A percentile compares a stretch with the other conserved stretches of the same genome.
phyloP scores from a whole-genome alignment of 2,113 vertebrate genomes.

The Apistogramma diplotaenia region DNA sequence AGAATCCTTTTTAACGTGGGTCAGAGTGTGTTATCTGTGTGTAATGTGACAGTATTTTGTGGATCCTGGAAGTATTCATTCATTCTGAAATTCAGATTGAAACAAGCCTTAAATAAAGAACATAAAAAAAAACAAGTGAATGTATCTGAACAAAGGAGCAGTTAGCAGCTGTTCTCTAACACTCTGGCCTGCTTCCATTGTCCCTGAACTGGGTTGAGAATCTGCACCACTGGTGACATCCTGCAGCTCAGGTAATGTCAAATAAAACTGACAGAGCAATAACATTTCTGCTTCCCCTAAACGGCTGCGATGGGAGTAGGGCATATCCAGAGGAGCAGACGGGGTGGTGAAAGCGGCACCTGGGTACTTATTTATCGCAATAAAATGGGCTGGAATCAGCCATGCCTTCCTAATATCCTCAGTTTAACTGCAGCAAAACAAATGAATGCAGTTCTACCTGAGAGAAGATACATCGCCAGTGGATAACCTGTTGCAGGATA shows the following conservation, averaged over 20 bases:
- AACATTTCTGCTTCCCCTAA: slow-evolving; percentile 48
- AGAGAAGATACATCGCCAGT: slow-evolving; percentile 15
- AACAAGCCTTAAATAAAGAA: not conserved
- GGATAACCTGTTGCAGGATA: slow-evolving; percentile 44
- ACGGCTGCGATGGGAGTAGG: slow-evolving; percentile 33
- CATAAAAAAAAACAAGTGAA: not conserved
- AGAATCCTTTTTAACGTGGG: not conserved
- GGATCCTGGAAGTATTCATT: not conserved
- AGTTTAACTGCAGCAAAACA: slow-evolving; percentile 40
- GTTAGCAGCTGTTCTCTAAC: slow-evolving; percentile 13
- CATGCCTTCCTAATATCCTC: slow-evolving; percentile 19
- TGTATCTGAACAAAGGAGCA: slow-evolving; percentile 22
- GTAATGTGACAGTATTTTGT: not conserved
- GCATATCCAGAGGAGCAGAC: slow-evolving; percentile 51
- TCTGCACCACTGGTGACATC: slow-evolving; percentile 26
- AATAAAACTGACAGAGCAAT: slow-evolving; percentile 66
- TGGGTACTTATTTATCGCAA: slow-evolving; percentile 52
- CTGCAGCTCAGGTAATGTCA: slow-evolving; percentile 60
- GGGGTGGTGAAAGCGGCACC: slow-evolving; percentile 20
- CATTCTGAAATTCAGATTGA: not conserved
- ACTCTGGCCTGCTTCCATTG: slow-evolving; percentile 7
- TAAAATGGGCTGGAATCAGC: slow-evolving; percentile 38
- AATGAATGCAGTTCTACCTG: slow-evolving; percentile 31
- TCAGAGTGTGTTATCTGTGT: not conserved
- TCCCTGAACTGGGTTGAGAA: slow-evolving; percentile 24